Conservation (phyloP, 2,113 vertebrate genomes). For the Progne subis region DNA sequence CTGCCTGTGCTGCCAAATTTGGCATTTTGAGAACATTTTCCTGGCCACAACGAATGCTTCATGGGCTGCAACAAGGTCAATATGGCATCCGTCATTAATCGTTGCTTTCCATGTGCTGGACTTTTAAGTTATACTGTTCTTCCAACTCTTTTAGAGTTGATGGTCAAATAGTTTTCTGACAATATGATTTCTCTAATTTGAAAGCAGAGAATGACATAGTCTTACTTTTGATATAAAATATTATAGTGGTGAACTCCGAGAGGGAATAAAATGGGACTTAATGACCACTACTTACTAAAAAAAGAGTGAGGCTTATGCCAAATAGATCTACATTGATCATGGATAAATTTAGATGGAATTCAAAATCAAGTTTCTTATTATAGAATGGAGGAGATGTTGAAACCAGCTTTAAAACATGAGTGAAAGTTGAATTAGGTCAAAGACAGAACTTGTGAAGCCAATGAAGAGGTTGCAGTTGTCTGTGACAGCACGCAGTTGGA, state of each 20-base stretch:
- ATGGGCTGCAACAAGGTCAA: neutral
- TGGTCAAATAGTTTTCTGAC: neutral
- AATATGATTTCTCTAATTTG: neutral
- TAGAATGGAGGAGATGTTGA: neutral
- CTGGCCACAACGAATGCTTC: neutral
- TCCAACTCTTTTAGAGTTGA: neutral
- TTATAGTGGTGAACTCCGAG: neutral
- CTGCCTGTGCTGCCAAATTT: neutral
- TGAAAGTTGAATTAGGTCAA: neutral
- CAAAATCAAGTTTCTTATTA: neutral
- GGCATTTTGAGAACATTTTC: constrained; percentile 7
- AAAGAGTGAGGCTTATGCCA: neutral
- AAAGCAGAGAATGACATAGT: neutral
- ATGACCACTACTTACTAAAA: neutral
- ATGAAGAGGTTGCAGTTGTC: neutral
- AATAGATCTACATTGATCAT: neutral
- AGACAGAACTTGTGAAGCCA: neutral
- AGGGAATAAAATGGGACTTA: neutral
- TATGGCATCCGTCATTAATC: neutral
- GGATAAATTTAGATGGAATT: constrained; percentile 15
- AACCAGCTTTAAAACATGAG: neutral
- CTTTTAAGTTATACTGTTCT: neutral
- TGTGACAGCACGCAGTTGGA: neutral
- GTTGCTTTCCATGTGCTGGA: neutral
- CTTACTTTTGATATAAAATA: neutral